Percentiles rank a stretch among this genome's conserved stretches.
Conservation (phyloP, 2,888 invertebrate genomes). For the Hermaeophaga mercurialis region DNA sequence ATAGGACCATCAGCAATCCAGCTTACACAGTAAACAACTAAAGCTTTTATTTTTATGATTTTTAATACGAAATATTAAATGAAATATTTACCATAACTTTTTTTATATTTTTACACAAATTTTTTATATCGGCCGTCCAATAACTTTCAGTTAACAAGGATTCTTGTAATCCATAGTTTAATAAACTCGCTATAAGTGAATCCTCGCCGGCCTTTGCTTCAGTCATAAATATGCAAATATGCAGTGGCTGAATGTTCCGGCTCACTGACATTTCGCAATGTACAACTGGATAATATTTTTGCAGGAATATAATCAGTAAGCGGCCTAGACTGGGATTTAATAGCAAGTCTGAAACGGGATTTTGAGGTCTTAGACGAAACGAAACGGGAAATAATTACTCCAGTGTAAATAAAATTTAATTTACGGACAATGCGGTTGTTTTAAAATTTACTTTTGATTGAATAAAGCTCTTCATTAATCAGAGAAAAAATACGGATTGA, state of each 20-base stretch:
- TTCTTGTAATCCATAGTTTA: slow-evolving; percentile 14
- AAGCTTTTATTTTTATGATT: no score
- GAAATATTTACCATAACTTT: no score
- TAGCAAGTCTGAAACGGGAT: slow-evolving; percentile 21
- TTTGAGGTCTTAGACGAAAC: slow-evolving; percentile 18
- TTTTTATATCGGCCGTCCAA: no score
- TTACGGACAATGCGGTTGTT: not conserved
- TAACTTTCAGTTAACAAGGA: no score
- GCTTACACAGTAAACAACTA: no score
- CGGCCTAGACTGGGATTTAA: slow-evolving; percentile 18
- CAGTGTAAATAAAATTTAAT: slow-evolving; percentile 18
- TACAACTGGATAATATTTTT: slow-evolving; percentile 12
- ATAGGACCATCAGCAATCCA: no score
- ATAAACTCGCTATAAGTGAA: slow-evolving; percentile 20
- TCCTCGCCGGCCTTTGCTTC: slow-evolving; percentile 17
- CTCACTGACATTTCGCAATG: slow-evolving; percentile 8
- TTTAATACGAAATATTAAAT: no score
- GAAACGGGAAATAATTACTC: slow-evolving; percentile 19
- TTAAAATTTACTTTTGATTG: no score
- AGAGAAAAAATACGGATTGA: no score
- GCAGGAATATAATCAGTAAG: slow-evolving; percentile 10
- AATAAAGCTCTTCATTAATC: no score
- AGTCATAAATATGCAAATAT: slow-evolving; percentile 22
- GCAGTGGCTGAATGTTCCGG: slow-evolving; percentile 15
- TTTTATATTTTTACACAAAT: no score